A percentile compares a stretch with the other conserved stretches of the same genome.
Conservation (phyloP, 2,113 vertebrate species). For the Boleophthalmus pectinirostris region DNA sequence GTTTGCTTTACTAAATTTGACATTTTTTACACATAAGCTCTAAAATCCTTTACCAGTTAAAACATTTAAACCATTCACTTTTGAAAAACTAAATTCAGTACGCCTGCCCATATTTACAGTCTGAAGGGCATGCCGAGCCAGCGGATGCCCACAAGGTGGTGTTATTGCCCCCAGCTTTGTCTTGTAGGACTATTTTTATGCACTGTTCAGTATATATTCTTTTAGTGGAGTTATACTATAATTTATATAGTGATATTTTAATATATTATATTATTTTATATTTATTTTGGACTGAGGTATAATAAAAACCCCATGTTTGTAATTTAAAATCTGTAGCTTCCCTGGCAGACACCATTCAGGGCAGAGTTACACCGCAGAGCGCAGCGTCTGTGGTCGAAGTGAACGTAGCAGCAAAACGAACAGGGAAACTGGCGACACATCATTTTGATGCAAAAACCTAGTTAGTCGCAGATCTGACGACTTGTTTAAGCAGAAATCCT, state of each 20-base stretch:
- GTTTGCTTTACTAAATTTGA: not conserved
- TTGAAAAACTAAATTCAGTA: no score
- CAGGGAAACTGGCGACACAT: not conserved
- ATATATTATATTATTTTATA: no score
- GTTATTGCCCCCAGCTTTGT: not conserved
- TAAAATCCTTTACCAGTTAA: not conserved
- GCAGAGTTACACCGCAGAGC: not conserved
- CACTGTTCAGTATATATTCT: not conserved
- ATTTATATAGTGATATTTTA: no score
- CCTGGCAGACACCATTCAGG: not conserved
- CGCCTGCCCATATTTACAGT: no score
- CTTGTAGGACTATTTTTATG: not conserved
- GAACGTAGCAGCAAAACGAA: not conserved
- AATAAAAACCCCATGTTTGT: not conserved
- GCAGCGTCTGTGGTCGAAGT: not conserved
- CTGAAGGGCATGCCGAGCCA: no score
- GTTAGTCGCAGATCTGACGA: not conserved
- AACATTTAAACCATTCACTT: no score
- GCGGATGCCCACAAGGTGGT: not conserved
- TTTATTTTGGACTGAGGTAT: not conserved
- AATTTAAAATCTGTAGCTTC: not conserved
- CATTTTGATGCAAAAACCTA: not conserved
- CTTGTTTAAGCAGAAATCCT: not conserved
- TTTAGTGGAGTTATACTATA: not conserved
- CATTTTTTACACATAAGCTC: not conserved